A percentile compares a stretch with the other conserved stretches of the same genome.
phyloP scores from a whole-genome alignment of 1,140 invertebrate species.

The Drosophila serrata region DNA sequence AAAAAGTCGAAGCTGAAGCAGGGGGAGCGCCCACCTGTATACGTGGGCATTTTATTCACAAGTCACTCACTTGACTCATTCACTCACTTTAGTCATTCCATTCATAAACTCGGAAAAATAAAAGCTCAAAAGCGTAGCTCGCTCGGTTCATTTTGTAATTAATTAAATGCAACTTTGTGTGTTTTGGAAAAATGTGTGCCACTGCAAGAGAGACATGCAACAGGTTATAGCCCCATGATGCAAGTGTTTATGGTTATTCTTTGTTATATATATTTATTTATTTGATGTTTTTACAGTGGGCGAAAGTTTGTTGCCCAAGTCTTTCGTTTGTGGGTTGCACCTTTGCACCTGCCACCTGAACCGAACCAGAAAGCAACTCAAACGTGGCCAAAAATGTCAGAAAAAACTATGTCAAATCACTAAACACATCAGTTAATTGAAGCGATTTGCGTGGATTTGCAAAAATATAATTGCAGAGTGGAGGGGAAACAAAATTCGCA shows the following conservation, averaged over 20 bases:
- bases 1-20: conserved; percentile 56
- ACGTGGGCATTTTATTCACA: conserved; percentile 50
- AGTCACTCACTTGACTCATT: conserved; percentile 56
- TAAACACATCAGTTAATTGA: conserved; percentile 46
- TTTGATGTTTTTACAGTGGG: conserved; percentile 26
- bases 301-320: conserved; percentile 69
- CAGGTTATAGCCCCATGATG: conserved; percentile 44
- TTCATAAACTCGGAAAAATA: conserved; percentile 66
- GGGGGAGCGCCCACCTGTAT: conserved; percentile 30
- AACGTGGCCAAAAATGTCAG: conserved; percentile 46
- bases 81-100: conserved; percentile 50
- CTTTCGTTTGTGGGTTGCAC: conserved; percentile 51
- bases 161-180: conserved; percentile 74
- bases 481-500: conserved; percentile 37
- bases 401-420: conserved; percentile 51
- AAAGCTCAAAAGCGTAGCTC: conserved; percentile 55
- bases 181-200: conserved; percentile 71
- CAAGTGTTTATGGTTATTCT: conserved; percentile 50
- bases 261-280: conserved; percentile 8
- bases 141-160: conserved; percentile 62
- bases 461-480: conserved; percentile 59
- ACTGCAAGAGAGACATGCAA: conserved; percentile 64
- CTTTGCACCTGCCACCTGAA: conserved; percentile 72
- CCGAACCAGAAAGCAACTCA: conserved; percentile 57
- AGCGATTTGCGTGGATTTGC: conserved; percentile 47